Evolutionary conservation across 2,113 vertebrate genomes (phyloP).

Genomic region (Seriola quinqueradiata): DNA sequence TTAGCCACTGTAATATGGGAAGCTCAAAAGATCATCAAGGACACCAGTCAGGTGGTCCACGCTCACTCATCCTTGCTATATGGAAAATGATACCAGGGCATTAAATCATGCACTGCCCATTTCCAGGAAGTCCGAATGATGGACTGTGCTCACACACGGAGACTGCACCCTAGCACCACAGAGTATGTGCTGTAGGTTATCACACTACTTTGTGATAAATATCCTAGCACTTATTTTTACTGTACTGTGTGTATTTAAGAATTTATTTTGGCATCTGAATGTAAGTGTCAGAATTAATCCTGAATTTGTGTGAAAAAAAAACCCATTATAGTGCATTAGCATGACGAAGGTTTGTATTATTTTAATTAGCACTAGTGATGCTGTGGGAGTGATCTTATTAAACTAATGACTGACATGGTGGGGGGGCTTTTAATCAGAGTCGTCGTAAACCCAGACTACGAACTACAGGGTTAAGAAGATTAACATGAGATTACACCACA

Average conservation of each 20-base stretch:
- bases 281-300: neutral
- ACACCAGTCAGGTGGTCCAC: constrained; percentile 32
- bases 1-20: neutral
- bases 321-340: neutral
- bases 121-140: constrained; percentile 30
- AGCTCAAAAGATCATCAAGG: constrained; percentile 34
- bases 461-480: constrained; percentile 65
- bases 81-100: constrained; percentile 35
- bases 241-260: neutral
- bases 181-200: neutral
- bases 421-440: constrained; percentile 57
- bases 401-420: constrained; percentile 53
- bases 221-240: neutral
- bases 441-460: constrained; percentile 56
- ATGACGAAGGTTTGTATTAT: neutral
- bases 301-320: neutral
- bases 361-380: constrained; percentile 63
- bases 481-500: constrained; percentile 68
- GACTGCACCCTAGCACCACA: neutral
- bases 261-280: neutral
- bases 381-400: constrained; percentile 64
- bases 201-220: neutral
- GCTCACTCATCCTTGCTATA: constrained; percentile 14
- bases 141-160: neutral
- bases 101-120: constrained; percentile 43